These are phyloP conservation scores for Caradrina kadenii DNA, from an alignment of 2,888 invertebrate genomes.

Conservation along the genomic window DNA sequence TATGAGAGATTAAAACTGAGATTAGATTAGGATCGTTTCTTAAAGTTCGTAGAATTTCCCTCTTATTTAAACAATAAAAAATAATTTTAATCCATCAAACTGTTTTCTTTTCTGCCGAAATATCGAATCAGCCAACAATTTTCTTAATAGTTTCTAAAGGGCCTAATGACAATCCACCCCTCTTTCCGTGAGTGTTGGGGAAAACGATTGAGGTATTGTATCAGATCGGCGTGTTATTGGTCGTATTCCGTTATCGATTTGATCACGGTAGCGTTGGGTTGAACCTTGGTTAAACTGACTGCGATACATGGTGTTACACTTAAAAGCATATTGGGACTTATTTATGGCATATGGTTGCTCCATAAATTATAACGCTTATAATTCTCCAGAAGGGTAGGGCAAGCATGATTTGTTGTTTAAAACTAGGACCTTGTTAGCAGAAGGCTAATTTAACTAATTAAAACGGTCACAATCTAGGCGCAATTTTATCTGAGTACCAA, in stretches of 20 bases:
- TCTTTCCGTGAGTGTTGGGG: neutral
- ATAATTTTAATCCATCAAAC: too few relatives aligned
- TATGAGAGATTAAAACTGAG: too few relatives aligned
- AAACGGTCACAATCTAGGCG: too few relatives aligned
- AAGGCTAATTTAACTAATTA: too few relatives aligned
- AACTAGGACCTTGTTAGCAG: neutral
- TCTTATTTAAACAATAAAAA: too few relatives aligned
- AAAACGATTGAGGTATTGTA: slow-evolving; percentile 10
- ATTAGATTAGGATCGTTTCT: too few relatives aligned
- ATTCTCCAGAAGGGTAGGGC: neutral
- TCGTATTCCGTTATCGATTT: neutral
- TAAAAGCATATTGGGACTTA: neutral
- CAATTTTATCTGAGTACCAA: too few relatives aligned
- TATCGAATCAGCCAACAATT: neutral
- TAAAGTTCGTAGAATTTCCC: too few relatives aligned
- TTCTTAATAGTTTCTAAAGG: neutral
- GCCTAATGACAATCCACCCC: neutral
- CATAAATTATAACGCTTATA: neutral
- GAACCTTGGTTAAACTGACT: neutral
- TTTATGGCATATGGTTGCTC: neutral
- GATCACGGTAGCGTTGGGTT: slow-evolving; percentile 8
- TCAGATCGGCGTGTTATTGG: slow-evolving; percentile 8
- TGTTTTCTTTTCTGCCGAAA: too few relatives aligned
- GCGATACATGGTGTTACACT: neutral
- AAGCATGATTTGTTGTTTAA: neutral